These are phyloP conservation scores for Hemaris fuciformis DNA, from an alignment of 2,888 invertebrate species.

Conservation along the genomic window DNA sequence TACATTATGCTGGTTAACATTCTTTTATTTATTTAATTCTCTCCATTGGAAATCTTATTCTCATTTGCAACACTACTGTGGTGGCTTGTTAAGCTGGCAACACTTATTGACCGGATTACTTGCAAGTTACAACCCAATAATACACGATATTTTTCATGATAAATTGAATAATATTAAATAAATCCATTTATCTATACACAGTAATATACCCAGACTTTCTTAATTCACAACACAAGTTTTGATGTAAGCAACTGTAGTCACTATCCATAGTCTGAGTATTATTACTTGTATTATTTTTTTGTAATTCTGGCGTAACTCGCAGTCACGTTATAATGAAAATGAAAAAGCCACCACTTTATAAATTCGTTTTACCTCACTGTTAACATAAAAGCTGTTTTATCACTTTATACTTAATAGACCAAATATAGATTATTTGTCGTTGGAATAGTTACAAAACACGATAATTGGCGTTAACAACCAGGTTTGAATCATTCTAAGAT, in stretches of 20 bases:
- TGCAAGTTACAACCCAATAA: neutral
- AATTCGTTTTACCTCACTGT: neutral
- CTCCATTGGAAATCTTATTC: conserved; percentile 33
- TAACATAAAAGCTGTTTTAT: neutral
- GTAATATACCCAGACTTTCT: too few relatives aligned
- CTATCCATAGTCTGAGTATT: neutral
- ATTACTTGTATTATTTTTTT: too few relatives aligned
- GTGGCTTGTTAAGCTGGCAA: neutral
- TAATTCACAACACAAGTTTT: too few relatives aligned
- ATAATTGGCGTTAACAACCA: neutral
- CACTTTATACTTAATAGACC: neutral
- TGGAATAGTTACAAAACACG: neutral
- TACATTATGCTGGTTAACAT: conserved; percentile 68
- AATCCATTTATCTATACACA: neutral
- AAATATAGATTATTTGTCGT: neutral
- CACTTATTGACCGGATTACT: neutral
- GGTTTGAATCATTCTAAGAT: neutral
- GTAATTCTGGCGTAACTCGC: neutral
- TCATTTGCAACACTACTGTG: neutral
- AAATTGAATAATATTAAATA: too few relatives aligned
- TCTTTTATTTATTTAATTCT: conserved; percentile 33
- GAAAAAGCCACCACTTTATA: neutral
- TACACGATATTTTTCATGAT: neutral
- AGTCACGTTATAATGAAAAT: too few relatives aligned
- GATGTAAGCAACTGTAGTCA: neutral